Evolutionary conservation across 30 jellyfish, hydroid and myxozoan genomes (phyloP).

Genomic region (Catostylus mosaicus): DNA sequence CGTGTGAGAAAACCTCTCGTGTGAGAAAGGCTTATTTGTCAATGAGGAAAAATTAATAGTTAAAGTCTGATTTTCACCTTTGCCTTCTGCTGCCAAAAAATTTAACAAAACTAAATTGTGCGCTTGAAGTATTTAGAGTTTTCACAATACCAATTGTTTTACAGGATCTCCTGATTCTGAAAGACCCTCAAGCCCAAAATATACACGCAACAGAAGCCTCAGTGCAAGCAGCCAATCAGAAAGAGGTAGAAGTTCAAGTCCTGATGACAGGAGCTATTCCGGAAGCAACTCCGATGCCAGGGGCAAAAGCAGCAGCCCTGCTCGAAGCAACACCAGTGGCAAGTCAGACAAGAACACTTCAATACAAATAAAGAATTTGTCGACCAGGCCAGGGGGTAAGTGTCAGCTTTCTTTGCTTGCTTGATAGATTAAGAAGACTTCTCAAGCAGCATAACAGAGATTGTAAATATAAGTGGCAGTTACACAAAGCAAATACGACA

Average conservation of each 20-base stretch:
- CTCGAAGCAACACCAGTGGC: conserved; percentile 53
- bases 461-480: too few species aligned
- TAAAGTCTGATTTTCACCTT: too few species aligned
- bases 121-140: not conserved
- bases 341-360: conserved; percentile 74
- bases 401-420: too few species aligned
- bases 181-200: conserved; percentile 71
- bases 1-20: too few species aligned
- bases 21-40: too few species aligned
- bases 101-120: not conserved
- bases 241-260: conserved; percentile 79
- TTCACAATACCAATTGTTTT: not conserved
- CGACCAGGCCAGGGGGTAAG: conserved; percentile 89
- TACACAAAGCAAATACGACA: too few species aligned
- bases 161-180: conserved; percentile 67
- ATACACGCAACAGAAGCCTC: conserved; percentile 42
- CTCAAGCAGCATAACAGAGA: too few species aligned
- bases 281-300: conserved; percentile 89
- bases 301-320: conserved; percentile 75
- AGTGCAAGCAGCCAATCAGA: conserved; percentile 86
- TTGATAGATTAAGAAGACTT: too few species aligned
- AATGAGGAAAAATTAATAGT: too few species aligned
- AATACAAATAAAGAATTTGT: conserved; percentile 70
- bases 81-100: too few species aligned
- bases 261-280: conserved; percentile 70